Evolutionary conservation across 2,797 vertebrate genomes (phyloP).

Genomic region (Ataeniobius toweri): DNA sequence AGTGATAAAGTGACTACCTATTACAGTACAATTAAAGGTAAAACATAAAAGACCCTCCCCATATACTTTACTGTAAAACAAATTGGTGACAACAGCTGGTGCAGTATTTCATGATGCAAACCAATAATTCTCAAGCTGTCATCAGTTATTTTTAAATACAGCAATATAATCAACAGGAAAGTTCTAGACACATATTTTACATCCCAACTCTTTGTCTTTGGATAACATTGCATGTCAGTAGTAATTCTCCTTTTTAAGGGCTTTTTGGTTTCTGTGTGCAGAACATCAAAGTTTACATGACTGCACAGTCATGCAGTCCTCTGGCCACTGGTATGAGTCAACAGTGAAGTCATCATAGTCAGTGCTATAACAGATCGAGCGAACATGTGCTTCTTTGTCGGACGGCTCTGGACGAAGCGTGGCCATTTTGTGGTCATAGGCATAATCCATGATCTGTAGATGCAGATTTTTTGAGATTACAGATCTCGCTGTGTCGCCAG

Average conservation of each 20-base stretch:
- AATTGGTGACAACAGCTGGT: slow-evolving; percentile 14
- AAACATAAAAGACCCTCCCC: slow-evolving; percentile 26
- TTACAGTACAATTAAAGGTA: slow-evolving; percentile 46
- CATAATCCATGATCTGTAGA: slow-evolving; percentile 88
- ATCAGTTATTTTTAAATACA: slow-evolving; percentile 44
- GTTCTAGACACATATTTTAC: slow-evolving; percentile 20
- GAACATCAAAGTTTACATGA: slow-evolving; percentile 81
- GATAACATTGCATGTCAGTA: slow-evolving; percentile 37
- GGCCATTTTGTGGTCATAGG: slow-evolving; percentile 87
- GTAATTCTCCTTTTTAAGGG: slow-evolving; percentile 9
- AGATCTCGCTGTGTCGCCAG: not conserved
- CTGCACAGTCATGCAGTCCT: slow-evolving; percentile 86
- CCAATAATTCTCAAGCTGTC: slow-evolving; percentile 1
- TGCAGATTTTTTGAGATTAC: not conserved
- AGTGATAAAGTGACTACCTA: slow-evolving; percentile 29
- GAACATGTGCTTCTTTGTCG: slow-evolving; percentile 87
- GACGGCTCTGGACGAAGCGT: slow-evolving; percentile 87
- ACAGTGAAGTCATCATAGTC: slow-evolving; percentile 88
- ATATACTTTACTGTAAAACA: slow-evolving; percentile 38
- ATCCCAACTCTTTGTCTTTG: slow-evolving; percentile 8
- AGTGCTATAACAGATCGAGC: slow-evolving; percentile 85
- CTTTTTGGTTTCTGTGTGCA: slow-evolving; percentile 9
- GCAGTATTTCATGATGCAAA: slow-evolving; percentile 9
- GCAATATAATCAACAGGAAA: slow-evolving; percentile 39
- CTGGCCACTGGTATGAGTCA: slow-evolving; percentile 90